Conservation (phyloP, 23 tunicate genomes). For the Trididemnum clinides region DNA sequence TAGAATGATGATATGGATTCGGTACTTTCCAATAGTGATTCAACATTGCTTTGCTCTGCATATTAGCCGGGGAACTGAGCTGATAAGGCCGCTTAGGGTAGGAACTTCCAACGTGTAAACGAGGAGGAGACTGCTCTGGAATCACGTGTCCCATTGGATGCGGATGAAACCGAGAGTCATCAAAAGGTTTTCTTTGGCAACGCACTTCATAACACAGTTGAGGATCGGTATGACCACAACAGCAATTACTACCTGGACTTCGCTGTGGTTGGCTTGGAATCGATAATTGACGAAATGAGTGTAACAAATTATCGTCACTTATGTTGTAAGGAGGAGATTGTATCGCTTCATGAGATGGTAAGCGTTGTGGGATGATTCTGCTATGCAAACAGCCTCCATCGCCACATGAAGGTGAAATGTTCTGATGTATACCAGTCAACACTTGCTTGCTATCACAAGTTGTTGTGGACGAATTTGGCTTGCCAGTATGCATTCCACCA, state of each 20-base stretch:
- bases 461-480: too few relatives aligned
- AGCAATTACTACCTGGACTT: not conserved
- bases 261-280: not conserved
- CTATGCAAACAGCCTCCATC: too few relatives aligned
- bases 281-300: not conserved
- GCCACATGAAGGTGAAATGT: too few relatives aligned
- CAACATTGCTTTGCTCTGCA: not conserved
- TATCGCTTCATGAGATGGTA: too few relatives aligned
- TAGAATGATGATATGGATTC: not conserved
- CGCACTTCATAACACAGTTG: not conserved
- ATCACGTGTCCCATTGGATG: not conserved
- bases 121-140: not conserved
- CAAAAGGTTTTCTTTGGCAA: not conserved
- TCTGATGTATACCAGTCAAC: too few relatives aligned
- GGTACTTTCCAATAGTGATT: not conserved
- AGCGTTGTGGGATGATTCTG: too few relatives aligned
- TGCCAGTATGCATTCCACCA: too few relatives aligned
- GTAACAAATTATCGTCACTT: not conserved
- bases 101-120: not conserved
- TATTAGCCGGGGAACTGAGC: slow-evolving; percentile 14
- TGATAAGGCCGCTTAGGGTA: not conserved
- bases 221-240: not conserved
- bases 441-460: too few relatives aligned
- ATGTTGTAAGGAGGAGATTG: too few relatives aligned
- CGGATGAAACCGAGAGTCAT: not conserved